Base-by-base conservation (phyloP, 2,888 invertebrate genomes). In the Lycia hirtaria region DNA sequence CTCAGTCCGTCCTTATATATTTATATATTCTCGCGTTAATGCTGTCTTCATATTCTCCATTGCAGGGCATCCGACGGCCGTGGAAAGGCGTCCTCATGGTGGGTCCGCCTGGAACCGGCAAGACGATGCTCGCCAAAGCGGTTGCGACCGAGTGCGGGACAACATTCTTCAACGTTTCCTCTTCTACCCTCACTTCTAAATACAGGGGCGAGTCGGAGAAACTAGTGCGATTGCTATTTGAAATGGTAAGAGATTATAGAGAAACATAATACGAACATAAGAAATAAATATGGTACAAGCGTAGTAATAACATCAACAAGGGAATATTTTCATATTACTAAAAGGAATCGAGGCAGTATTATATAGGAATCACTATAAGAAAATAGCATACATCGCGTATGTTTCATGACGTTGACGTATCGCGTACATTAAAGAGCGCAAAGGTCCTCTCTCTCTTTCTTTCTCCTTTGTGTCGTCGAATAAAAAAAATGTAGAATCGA, bases 131-230 rank as follows among this genome's bases (percentile, higher is more conserved):
- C 43, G 98, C 98, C 4, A 98, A 99, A 88, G 99, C 99, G 1
- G 99, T 99, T 5, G 99, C 99, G 56, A 99, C 98, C 0, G 99
- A 99, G 93, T 99, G 99, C 87, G 97, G 97, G 22, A 98, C 99
- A 45, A 99, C 99, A 0, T 99, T 98, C 91, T 98, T 99, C 84
- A 97, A 98, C 87, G 98, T 99, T 1, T 98, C 98, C 10, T 98
- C 98, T 0, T 98, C 98, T 1, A 98, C 98, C 0, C 94, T 99
- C 60, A 98, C 98, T n/a, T 98, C 98, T 15, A 99, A 99, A 89
- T 99, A 98, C 89, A 94, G 98, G 52, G 99, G 99, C n/a, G 99
- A 99, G 92, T 98, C 98, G 0, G 99, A 99, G 90, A 99, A 99
- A 92, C 95, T 99, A 75, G 98, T 99, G 64, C 94, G 98, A 60